Conservation (phyloP, 53 echinoderm and acorn worm species). For the Holothuria leucospilota region DNA sequence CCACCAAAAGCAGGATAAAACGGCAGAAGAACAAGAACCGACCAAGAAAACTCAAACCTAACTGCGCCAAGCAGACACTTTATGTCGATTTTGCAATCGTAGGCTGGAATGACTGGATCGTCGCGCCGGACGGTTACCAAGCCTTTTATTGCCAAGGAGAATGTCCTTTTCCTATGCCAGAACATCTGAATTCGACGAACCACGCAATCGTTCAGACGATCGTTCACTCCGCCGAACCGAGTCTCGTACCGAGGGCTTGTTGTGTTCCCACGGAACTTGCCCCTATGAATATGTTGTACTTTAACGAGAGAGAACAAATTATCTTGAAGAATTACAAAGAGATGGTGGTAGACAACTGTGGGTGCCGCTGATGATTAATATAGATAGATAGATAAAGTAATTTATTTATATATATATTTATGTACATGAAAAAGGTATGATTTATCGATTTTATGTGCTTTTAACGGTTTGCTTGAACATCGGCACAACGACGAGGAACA, state of each 20-base stretch:
- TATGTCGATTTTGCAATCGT: slow-evolving; percentile 97
- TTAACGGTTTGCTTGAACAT: background rate
- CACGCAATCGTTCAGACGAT: slow-evolving; percentile 99
- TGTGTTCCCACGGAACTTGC: slow-evolving; percentile 98
- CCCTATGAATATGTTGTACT: slow-evolving; percentile 93
- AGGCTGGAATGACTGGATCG: slow-evolving; percentile 98
- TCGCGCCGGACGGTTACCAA: slow-evolving; percentile 94
- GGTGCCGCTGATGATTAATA: slow-evolving; percentile 74
- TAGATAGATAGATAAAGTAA: background rate
- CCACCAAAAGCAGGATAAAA: slow-evolving; percentile 56
- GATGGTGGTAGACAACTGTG: slow-evolving; percentile 96
- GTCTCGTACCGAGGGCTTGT: slow-evolving; percentile 90
- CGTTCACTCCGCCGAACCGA: slow-evolving; percentile 89
- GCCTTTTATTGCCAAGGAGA: slow-evolving; percentile 98
- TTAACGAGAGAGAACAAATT: slow-evolving; percentile 85
- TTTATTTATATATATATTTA: slow-evolving; percentile 39
- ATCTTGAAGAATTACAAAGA: slow-evolving; percentile 96
- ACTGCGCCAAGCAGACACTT: slow-evolving; percentile 83
- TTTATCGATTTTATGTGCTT: background rate
- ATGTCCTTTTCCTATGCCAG: slow-evolving; percentile 90
- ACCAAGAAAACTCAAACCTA: slow-evolving; percentile 70
- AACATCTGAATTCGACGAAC: slow-evolving; percentile 91
- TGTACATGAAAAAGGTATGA: slow-evolving; percentile 1
- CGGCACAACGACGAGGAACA: background rate
- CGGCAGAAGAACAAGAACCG: slow-evolving; percentile 70